Evolutionary conservation across 2,888 invertebrate species (phyloP), one percentile per base, ranked within the genome.

Genomic region (Cryptophagus acutangulus): DNA sequence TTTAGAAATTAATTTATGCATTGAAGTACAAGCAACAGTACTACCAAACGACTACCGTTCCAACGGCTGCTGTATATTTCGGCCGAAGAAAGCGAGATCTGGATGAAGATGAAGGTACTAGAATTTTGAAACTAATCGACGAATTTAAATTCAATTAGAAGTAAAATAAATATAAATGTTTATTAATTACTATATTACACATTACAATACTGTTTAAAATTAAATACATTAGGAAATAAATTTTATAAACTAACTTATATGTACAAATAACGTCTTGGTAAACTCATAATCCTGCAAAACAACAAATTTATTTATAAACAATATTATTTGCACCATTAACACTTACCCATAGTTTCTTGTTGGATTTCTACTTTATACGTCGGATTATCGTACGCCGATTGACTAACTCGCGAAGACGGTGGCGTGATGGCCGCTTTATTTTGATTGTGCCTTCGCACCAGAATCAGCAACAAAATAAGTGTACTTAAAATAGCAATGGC

Each of bases 321-420:
- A 26, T 4, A 3, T 4, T 4, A 26, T 6, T 26, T 26, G n/a
- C 4, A 26, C 3, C 3, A n/a, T 8, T 4, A 26, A 26, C 26
- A 55, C 69, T 72, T 76, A 88, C 89, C 87, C 87, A 89, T 88
- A 61, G 89, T 89, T 75, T 89, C 89, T 73, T 89, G 89, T 71
- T 89, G 89, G 69, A 89, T 81, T 73, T 89, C 89, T 67, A 91
- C 87, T 79, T 92, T 92, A 75, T 91, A 92, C 59, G 90, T 89
- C 31, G 91, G 91, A 72, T 91, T 92, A 69, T 92, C 91, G 63
- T 91, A 91, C 30, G 89, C 87, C n/a, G 89, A 87, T 36, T 89
- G 87, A 52, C 79, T 82, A 63, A 88, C 87, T 50, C 87, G 71
- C 9, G 80, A 77, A n/a, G 40, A 29, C 33, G 88, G 80, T 53